Conservation (phyloP, 1,140 invertebrate species). For the Drosophila grimshawi region DNA sequence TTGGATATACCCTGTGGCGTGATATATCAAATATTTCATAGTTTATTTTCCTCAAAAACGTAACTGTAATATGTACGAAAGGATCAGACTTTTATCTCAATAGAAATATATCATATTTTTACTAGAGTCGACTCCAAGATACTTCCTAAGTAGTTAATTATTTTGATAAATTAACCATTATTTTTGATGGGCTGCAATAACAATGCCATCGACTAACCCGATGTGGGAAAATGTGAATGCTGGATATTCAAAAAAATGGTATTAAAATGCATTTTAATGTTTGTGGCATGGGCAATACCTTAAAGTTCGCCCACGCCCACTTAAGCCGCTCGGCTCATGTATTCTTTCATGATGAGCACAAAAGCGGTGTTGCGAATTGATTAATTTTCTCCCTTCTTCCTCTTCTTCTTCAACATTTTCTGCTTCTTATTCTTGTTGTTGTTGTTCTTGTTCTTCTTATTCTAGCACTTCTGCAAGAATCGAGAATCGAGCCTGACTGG, state of each 20-base stretch:
- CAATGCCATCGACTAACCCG: not conserved
- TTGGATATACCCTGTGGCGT: too few species aligned
- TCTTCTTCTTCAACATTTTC: not conserved
- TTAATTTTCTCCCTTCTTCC: conserved; percentile 52
- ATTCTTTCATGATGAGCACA: conserved; percentile 49
- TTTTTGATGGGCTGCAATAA: too few species aligned
- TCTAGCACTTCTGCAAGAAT: too few species aligned
- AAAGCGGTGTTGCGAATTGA: conserved; percentile 67
- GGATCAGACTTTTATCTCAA: too few species aligned
- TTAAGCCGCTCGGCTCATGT: conserved; percentile 10
- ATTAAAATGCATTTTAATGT: conserved; percentile 79
- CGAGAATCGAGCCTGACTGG: not conserved
- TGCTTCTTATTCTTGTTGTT: not conserved
- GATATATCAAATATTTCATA: too few species aligned
- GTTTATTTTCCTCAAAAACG: too few species aligned
- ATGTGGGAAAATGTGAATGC: not conserved
- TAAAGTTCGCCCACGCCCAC: conserved; percentile 46
- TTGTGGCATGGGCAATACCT: conserved; percentile 24
- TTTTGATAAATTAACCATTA: too few species aligned
- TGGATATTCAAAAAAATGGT: conserved; percentile 2
- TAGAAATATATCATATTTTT: too few species aligned
- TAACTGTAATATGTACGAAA: too few species aligned
- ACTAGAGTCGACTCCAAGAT: too few species aligned
- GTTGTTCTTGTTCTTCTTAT: not conserved
- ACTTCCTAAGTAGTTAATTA: too few species aligned